Base-by-base conservation (phyloP, 2,888 invertebrate species). In the Polymixis lichenea region DNA sequence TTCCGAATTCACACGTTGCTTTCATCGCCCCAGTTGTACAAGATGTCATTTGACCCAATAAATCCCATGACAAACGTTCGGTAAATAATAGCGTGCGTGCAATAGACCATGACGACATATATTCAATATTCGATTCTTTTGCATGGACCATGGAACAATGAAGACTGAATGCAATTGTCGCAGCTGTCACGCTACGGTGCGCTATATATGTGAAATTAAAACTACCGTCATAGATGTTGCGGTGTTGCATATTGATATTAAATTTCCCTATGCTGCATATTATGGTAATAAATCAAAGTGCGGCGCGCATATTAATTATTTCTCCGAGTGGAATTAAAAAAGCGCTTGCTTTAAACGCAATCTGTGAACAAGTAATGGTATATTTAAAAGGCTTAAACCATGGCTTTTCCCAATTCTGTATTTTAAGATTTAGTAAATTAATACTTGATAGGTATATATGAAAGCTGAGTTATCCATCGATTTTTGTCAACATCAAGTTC, bases 21-120 rank as follows among this genome's bases (percentile, higher is more conserved):
- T 62, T 81, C 81, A 81, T 80, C 82, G 85, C 86, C 89, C 89
- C 72, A 88, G 77, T 89, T 89, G 82, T 80, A 84, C 77, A 82
- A 88, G 80, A 86, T 76, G 77, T 78, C 77, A 69, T 82, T 79
- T 89, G 88, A 89, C 88, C 89, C 87, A 89, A 91, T 92, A 90
- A 89, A 89, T 88, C 88, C 85, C 78, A 84, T 89, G 88, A 91
- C 90, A 91, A 93, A 91, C 88, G 90, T 89, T 88, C 85, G 76
- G 79, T 79, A 82, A 87, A 91, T 91, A 92, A 92, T 90, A 89
- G 85, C 78, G 83, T 88, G 90, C 89, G 86, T 89, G 90, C 90
- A 89, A 91, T 91, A 90, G 91, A 90, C 90, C 90, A 92, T 92
- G 91, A 91, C 92, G 88, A 88, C 89, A 92, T 91, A 90, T 91